phyloP scores from a whole-genome alignment of 2,888 invertebrate species.

The Dicranocentrus wangi region DNA sequence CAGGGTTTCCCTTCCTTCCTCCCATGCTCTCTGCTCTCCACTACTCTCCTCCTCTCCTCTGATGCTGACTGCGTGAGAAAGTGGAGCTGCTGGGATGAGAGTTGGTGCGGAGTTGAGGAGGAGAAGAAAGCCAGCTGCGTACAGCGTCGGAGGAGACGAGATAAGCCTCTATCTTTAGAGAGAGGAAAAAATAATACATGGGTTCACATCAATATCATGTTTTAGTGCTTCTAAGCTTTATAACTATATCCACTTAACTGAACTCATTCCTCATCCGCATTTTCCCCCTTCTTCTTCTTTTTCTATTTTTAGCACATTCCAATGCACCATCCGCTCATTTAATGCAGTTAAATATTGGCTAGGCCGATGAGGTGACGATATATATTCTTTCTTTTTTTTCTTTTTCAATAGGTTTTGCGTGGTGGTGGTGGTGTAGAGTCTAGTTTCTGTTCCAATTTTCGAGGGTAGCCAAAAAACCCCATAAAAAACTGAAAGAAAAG shows the following conservation, averaged over 20 bases:
- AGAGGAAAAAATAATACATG: slow-evolving; percentile 3
- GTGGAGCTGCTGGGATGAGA: not conserved
- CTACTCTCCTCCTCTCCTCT: not conserved
- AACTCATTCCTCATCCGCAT: slow-evolving; percentile 42
- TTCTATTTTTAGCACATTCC: slow-evolving; percentile 5
- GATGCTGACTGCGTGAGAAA: slow-evolving; percentile 39
- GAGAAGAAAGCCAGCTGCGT: slow-evolving; percentile 8
- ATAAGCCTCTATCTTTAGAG: slow-evolving; percentile 32
- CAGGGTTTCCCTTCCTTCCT: not conserved
- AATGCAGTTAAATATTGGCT: slow-evolving; percentile 47
- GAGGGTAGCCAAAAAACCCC: too few species aligned
- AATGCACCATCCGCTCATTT: slow-evolving; percentile 32
- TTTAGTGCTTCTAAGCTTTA: too few species aligned
- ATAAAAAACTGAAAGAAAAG: too few species aligned
- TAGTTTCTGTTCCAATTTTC: too few species aligned
- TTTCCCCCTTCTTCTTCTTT: not conserved
- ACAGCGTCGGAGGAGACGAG: too few species aligned
- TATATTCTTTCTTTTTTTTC: too few species aligned
- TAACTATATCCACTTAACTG: slow-evolving; percentile 37
- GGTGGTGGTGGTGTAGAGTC: too few species aligned
- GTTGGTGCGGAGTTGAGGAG: not conserved
- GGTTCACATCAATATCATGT: not conserved
- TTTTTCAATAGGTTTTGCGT: too few species aligned
- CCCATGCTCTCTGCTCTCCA: not conserved
- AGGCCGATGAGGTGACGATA: slow-evolving; percentile 11